Percentiles rank a stretch among this genome's conserved stretches.
Evolutionary conservation across 2,113 vertebrate genomes (phyloP).

Genomic region (Megaceryle torquata): DNA sequence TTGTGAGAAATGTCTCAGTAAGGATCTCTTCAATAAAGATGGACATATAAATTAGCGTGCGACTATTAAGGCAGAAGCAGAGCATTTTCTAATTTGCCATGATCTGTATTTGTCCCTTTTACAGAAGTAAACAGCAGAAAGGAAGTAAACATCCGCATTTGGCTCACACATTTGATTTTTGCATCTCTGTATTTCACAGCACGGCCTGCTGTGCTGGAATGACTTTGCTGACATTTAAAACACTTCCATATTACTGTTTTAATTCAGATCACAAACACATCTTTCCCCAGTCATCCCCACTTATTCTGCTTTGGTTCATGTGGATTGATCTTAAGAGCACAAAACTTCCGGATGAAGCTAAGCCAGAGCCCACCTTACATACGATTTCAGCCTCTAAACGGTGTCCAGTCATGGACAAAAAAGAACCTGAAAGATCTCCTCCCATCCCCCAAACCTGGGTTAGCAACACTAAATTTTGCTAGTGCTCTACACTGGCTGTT

Average conservation of each 20-base stretch:
- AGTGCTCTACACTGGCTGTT: not conserved
- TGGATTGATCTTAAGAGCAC: not conserved
- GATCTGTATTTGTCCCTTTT: not conserved
- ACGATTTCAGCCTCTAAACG: not conserved
- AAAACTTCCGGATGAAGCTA: not conserved
- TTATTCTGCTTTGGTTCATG: not conserved
- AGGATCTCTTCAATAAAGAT: not conserved
- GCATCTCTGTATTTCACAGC: not conserved
- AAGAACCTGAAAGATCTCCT: not conserved
- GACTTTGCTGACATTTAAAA: not conserved
- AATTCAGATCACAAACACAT: not conserved
- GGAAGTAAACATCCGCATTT: too few relatives aligned
- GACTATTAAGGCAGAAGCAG: not conserved
- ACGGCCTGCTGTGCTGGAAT: not conserved
- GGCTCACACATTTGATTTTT: not conserved
- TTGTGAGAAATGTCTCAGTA: not conserved
- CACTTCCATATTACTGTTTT: not conserved
- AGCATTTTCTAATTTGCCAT: not conserved
- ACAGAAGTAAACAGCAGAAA: not conserved
- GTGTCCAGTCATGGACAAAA: not conserved
- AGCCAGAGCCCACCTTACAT: not conserved
- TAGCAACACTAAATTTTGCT: not conserved
- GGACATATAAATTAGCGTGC: not conserved
- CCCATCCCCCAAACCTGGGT: not conserved
- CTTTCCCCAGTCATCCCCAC: not conserved